A percentile compares a stretch with the other conserved stretches of the same genome.
phyloP scores from a whole-genome alignment of 2,797 vertebrate species.

The Coranthus polyacanthus region DNA sequence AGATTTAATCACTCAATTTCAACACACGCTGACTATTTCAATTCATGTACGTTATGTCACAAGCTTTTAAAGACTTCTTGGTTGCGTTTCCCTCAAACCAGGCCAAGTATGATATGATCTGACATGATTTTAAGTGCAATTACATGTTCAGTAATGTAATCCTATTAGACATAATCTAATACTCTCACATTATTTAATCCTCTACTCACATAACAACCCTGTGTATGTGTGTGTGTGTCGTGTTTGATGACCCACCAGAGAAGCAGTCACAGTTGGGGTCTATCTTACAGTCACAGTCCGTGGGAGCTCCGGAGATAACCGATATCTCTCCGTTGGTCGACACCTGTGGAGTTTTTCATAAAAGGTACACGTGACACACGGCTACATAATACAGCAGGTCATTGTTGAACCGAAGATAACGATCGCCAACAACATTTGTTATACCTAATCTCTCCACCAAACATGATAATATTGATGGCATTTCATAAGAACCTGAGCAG shows the following conservation, averaged over 20 bases:
- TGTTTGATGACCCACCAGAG: constrained; percentile 87
- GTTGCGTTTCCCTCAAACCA: constrained; percentile 42
- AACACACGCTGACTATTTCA: constrained; percentile 44
- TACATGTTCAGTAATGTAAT: constrained; percentile 53
- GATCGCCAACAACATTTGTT: constrained; percentile 30
- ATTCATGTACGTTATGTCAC: constrained; percentile 26
- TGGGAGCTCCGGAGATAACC: constrained; percentile 91
- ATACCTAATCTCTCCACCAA: constrained; percentile 25
- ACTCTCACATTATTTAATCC: constrained; percentile 53
- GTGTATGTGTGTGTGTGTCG: constrained; percentile 37
- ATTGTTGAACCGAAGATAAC: constrained; percentile 24
- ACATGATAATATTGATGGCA: constrained; percentile 32
- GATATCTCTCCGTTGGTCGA: constrained; percentile 97
- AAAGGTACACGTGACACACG: constrained; percentile 36
- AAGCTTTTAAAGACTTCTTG: constrained; percentile 34
- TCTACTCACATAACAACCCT: constrained; percentile 23
- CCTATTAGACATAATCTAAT: constrained; percentile 62
- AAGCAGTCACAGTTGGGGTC: constrained; percentile 98
- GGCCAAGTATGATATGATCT: constrained; percentile 36
- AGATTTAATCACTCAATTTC: constrained; percentile 56
- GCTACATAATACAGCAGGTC: constrained; percentile 26
- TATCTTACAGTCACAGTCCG: constrained; percentile 98
- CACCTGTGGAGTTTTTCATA: constrained; percentile 72
- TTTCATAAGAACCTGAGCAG: constrained; percentile 22
- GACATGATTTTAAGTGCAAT: constrained; percentile 42